phyloP scores from a whole-genome alignment of 2,797 vertebrate genomes.

The Catharus ustulatus region DNA sequence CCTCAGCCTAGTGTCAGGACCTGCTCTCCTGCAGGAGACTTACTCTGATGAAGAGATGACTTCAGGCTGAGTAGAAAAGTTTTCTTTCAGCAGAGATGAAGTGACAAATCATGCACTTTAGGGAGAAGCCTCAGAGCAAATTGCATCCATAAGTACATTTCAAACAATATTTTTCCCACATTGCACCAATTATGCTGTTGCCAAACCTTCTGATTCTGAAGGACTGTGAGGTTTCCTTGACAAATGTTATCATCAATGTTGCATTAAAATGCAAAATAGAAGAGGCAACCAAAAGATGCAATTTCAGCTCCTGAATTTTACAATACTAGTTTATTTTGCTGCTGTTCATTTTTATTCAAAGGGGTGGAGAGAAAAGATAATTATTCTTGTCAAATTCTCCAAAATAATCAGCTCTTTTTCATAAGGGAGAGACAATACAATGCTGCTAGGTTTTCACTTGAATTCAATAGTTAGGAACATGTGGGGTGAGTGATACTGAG shows the following conservation, averaged over 20 bases:
- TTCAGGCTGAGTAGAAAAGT: conserved; percentile 19
- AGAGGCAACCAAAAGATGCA: conserved; percentile 53
- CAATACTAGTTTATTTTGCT: conserved; percentile 39
- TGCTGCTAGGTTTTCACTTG: neutral
- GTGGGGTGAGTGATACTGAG: neutral
- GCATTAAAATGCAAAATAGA: conserved; percentile 70
- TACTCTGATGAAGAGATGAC: neutral
- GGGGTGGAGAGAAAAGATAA: neutral
- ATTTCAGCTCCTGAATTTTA: conserved; percentile 59
- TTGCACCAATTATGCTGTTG: conserved; percentile 52
- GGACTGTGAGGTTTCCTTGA: conserved; percentile 57
- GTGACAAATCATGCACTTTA: conserved; percentile 63
- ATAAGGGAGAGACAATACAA: neutral
- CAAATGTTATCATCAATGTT: conserved; percentile 66
- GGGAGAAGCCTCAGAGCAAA: conserved; percentile 69
- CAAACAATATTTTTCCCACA: conserved; percentile 64
- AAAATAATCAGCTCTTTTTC: conserved; percentile 51
- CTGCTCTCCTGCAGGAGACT: neutral
- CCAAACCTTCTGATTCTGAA: conserved; percentile 54
- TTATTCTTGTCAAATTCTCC: conserved; percentile 58
- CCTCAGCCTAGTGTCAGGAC: neutral
- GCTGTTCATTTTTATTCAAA: conserved; percentile 37
- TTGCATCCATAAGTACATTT: conserved; percentile 67
- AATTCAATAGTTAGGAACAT: neutral
- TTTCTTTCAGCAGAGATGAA: conserved; percentile 63